Evolutionary conservation across 2,888 invertebrate genomes (phyloP), one percentile per base, ranked within the genome.

Genomic region (Trimorus sp.): DNA sequence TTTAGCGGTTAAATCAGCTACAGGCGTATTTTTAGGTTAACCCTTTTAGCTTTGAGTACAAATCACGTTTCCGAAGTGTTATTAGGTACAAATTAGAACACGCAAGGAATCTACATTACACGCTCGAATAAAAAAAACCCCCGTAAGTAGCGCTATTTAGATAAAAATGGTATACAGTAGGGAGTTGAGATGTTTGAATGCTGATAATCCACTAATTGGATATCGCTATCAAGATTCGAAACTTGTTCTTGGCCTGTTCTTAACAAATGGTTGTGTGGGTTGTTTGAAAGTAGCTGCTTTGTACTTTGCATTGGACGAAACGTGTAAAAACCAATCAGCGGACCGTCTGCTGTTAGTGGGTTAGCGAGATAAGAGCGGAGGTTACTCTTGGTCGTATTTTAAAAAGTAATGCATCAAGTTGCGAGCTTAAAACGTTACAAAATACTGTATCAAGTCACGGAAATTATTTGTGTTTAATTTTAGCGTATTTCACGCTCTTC

Each of bases 191-290:
- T 45, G 45, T 45, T 9, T 12, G n/a, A 12, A 12, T 45, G 45
- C 11, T n/a, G 45, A 45, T 45, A 45, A 45, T 45, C 9, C 45
- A 45, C 45, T 45, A 45, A 45, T 45, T 45, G 45, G 45, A 45
- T 45, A 45, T 45, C 6, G 11, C 45, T 45, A 45, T 45, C 45
- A 45, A 45, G 45, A 45, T 45, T 12, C 45, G n/a, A 45, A n/a
- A 45, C 9, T n/a, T 6, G n/a, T 45, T 45, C 45, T 45, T 45
- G 1, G 11, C n/a, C 6, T 45, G n/a, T 45, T 45, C n/a, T 45
- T n/a, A 45, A 2, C 11, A 45, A 45, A 45, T 45, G 9, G n/a
- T 45, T n/a, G 45, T 45, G 26, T 26, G 4, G 26, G 26, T 26
- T 26, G 26, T 26, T 26, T 1, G 26, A 26, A 26, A 26, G 26